These are phyloP conservation scores for Simalia tracyae DNA, from an alignment of 2,797 vertebrate genomes.

Conservation along the genomic window DNA sequence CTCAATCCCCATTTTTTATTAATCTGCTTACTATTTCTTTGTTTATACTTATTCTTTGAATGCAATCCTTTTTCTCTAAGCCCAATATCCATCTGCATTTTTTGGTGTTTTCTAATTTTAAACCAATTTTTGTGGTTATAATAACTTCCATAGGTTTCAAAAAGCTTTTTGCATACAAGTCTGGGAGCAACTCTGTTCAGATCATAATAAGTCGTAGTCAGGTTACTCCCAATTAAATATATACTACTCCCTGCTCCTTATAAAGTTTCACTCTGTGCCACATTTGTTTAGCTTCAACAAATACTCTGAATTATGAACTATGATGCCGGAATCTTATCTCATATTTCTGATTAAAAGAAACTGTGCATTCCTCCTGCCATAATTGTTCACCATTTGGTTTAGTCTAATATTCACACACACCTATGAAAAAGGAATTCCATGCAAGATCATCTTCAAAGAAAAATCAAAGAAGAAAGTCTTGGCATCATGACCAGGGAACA, in stretches of 20 bases:
- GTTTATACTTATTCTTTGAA: not conserved
- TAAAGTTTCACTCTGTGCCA: too few relatives aligned
- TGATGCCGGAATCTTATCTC: not conserved
- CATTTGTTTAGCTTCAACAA: not conserved
- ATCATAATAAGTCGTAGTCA: too few relatives aligned
- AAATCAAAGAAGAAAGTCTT: constrained; percentile 14
- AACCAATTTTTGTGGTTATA: not conserved
- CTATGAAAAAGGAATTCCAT: not conserved
- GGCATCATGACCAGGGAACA: fast-evolving
- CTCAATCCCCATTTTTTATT: not conserved
- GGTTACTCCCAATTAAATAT: not conserved
- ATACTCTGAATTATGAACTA: not conserved
- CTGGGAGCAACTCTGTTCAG: too few relatives aligned
- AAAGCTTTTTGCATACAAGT: not conserved
- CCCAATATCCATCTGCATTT: not conserved
- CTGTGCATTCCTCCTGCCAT: not conserved
- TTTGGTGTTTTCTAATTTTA: not conserved
- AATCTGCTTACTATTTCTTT: not conserved
- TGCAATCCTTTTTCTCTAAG: not conserved
- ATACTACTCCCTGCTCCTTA: not conserved
- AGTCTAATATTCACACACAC: not conserved
- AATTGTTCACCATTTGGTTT: not conserved
- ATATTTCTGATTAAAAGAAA: not conserved
- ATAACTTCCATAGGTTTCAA: not conserved
- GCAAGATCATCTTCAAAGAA: not conserved